Percentiles rank a stretch among this genome's conserved stretches.
Conservation (phyloP, 2,797 vertebrate genomes). For the Numenius phaeopus region DNA sequence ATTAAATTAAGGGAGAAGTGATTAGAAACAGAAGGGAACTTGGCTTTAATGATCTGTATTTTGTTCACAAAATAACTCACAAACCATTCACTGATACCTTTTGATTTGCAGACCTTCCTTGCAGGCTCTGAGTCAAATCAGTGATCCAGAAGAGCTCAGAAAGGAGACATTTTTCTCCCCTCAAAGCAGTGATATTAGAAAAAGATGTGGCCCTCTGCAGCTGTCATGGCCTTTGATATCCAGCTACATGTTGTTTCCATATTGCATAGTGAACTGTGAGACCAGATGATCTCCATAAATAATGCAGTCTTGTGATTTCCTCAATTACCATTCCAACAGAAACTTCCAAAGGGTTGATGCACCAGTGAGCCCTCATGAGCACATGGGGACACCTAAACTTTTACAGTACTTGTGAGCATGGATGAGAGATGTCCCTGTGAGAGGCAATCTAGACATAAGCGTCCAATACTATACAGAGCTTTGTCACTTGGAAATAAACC, state of each 20-base stretch:
- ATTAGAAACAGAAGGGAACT: conserved; percentile 57
- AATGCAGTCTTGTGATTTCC: conserved; percentile 25
- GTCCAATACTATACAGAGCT: background rate
- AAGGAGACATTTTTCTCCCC: background rate
- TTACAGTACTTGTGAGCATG: background rate
- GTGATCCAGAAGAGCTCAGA: conserved; percentile 39
- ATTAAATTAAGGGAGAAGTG: conserved; percentile 29
- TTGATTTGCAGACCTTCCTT: conserved; percentile 51
- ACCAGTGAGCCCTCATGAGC: background rate
- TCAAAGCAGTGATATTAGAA: conserved; percentile 54
- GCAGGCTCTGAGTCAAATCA: conserved; percentile 54
- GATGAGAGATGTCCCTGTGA: background rate
- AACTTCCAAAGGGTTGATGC: background rate
- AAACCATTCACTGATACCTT: conserved; percentile 36
- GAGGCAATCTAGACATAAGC: background rate
- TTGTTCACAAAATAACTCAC: conserved; percentile 55
- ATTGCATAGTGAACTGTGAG: conserved; percentile 37
- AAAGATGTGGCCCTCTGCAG: conserved; percentile 54
- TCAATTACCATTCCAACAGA: background rate
- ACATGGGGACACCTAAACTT: background rate
- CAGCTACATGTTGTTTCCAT: conserved; percentile 60
- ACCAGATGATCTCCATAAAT: conserved; percentile 66
- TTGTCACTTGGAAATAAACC: background rate
- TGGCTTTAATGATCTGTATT: conserved; percentile 48
- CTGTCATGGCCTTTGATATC: conserved; percentile 67